phyloP scores from a whole-genome alignment of 2,888 invertebrate genomes.

The Cerastoderma edule region DNA sequence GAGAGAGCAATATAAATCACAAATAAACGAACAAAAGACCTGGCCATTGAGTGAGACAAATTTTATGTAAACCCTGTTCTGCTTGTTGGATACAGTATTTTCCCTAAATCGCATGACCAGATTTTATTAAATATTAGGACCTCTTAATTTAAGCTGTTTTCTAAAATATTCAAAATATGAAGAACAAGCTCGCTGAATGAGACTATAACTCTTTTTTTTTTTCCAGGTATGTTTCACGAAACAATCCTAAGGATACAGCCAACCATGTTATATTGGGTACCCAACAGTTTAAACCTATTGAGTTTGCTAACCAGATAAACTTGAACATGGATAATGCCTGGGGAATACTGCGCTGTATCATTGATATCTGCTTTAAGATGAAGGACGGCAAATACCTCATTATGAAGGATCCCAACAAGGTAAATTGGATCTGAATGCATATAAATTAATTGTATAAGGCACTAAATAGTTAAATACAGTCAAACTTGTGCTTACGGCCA shows the following conservation, averaged over 20 bases:
- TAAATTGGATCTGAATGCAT: conserved; percentile 60
- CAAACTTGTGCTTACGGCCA: too few species aligned
- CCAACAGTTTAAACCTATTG: conserved; percentile 99
- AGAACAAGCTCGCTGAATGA: too few species aligned
- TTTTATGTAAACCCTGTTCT: too few species aligned
- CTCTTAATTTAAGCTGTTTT: too few species aligned
- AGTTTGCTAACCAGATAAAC: conserved; percentile 99
- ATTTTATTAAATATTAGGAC: too few species aligned
- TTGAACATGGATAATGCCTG: conserved; percentile 99
- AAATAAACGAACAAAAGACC: too few species aligned
- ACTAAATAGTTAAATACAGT: background rate
- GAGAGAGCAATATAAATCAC: too few species aligned
- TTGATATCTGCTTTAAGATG: conserved; percentile 98
- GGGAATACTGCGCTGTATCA: conserved; percentile 98
- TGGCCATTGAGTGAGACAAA: too few species aligned
- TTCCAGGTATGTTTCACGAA: conserved; percentile 95
- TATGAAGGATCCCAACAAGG: conserved; percentile 99
- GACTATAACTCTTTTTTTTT: too few species aligned
- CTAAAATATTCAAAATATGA: too few species aligned
- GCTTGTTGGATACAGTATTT: too few species aligned
- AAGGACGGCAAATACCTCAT: conserved; percentile 97
- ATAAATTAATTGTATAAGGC: background rate
- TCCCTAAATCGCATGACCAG: too few species aligned
- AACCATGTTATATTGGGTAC: conserved; percentile 97
- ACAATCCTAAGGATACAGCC: conserved; percentile 95